phyloP scores from a whole-genome alignment of 1,140 invertebrate genomes.

The Macrotrachela quadricornifera region DNA sequence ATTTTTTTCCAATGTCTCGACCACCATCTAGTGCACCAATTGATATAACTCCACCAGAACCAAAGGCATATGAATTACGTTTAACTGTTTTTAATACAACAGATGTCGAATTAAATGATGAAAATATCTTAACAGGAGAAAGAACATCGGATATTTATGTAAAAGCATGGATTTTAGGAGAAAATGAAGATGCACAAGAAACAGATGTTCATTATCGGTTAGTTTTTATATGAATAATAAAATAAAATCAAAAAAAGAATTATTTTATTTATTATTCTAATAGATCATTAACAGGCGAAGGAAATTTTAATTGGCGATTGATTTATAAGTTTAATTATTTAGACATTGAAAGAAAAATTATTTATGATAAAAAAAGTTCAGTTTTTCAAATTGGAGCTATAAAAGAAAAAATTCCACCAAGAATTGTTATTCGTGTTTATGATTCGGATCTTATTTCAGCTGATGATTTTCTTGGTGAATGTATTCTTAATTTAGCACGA shows the following conservation, averaged over 20 bases:
- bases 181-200: constrained; percentile 52
- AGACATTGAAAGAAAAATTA: constrained; percentile 68
- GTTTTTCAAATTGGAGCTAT: background rate
- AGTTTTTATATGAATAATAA: too few species aligned
- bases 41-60: constrained; percentile 44
- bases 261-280: background rate
- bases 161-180: constrained; percentile 70
- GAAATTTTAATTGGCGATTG: constrained; percentile 79
- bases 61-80: constrained; percentile 40
- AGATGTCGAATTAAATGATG: constrained; percentile 68
- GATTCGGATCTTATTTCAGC: constrained; percentile 62
- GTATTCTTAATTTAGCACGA: constrained; percentile 25
- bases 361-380: constrained; percentile 54
- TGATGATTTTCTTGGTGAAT: constrained; percentile 16
- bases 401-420: constrained; percentile 3
- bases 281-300: constrained; percentile 34
- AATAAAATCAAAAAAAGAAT: too few species aligned
- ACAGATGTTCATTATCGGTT: constrained; percentile 51
- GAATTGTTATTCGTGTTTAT: constrained; percentile 26
- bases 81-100: constrained; percentile 78
- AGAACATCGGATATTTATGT: constrained; percentile 86
- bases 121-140: constrained; percentile 71
- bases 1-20: constrained; percentile 63
- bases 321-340: constrained; percentile 71
- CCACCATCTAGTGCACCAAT: constrained; percentile 45